Evolutionary conservation across 2,113 vertebrate species (phyloP).

Genomic region (Rynchops niger): DNA sequence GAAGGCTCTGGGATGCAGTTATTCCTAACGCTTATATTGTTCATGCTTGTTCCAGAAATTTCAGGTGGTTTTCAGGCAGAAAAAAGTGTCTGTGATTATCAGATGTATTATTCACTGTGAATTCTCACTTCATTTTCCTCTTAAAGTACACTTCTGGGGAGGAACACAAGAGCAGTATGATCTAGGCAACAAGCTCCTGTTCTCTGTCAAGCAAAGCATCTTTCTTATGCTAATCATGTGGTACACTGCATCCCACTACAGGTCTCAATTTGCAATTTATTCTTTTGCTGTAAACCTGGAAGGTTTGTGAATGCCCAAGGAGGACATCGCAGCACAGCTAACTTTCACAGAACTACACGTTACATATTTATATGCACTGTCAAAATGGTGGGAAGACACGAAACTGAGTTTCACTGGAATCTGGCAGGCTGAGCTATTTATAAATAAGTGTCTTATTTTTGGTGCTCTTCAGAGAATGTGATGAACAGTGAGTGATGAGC

Average conservation of each 20-base stretch:
- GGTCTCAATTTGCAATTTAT: not conserved
- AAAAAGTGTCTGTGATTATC: not conserved
- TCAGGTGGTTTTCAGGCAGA: not conserved
- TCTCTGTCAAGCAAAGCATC: not conserved
- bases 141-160: not conserved
- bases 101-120: not conserved
- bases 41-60: not conserved
- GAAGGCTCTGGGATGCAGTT: not conserved
- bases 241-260: not conserved
- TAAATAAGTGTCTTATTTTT: conserved; percentile 64
- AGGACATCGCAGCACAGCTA: not conserved
- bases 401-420: conserved; percentile 36
- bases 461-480: conserved; percentile 57
- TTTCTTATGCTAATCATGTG: not conserved
- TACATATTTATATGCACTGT: conserved; percentile 59
- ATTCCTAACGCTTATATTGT: not conserved
- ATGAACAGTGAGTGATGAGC: conserved; percentile 59
- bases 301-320: not conserved
- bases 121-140: not conserved
- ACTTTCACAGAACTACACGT: conserved; percentile 12
- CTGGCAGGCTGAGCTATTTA: conserved; percentile 58
- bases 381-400: conserved; percentile 46
- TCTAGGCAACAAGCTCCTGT: not conserved
- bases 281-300: not conserved
- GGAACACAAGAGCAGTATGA: not conserved